Evolutionary conservation across 1,140 invertebrate species (phyloP).

Genomic region (Drosophila ananassae): DNA sequence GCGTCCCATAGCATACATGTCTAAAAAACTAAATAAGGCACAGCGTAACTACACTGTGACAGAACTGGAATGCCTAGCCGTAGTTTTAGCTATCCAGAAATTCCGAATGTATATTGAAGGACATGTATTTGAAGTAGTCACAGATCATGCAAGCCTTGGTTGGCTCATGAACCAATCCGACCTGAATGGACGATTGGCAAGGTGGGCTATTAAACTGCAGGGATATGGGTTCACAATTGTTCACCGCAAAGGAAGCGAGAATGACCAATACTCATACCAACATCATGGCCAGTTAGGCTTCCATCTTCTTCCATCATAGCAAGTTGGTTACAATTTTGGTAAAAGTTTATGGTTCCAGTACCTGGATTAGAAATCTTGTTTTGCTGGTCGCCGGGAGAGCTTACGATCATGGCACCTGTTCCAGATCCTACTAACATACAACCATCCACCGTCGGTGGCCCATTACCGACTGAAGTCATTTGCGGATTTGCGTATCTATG

Average conservation of each 20-base stretch:
- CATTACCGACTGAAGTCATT: constrained; percentile 87
- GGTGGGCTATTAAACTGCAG: too few species aligned
- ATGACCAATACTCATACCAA: constrained; percentile 82
- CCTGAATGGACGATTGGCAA: too few species aligned
- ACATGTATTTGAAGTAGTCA: too few species aligned
- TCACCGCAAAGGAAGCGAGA: too few species aligned
- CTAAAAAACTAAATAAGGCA: neutral
- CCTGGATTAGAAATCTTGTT: constrained; percentile 51
- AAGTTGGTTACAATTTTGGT: constrained; percentile 84
- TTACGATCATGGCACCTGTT: constrained; percentile 66
- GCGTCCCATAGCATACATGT: neutral
- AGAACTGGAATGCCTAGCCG: too few species aligned
- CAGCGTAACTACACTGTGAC: too few species aligned
- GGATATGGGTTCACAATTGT: too few species aligned
- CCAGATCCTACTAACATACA: constrained; percentile 69
- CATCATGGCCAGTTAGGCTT: constrained; percentile 84
- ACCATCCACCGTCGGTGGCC: constrained; percentile 68
- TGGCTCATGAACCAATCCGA: too few species aligned
- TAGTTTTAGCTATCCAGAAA: too few species aligned
- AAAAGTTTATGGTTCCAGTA: constrained; percentile 75
- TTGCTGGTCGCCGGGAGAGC: constrained; percentile 46
- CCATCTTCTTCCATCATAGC: constrained; percentile 65
- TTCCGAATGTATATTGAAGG: too few species aligned
- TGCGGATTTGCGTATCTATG: constrained; percentile 93
- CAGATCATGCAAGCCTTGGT: too few species aligned